Conservation (phyloP, 1,140 invertebrate genomes). For the Nymphalis io region DNA sequence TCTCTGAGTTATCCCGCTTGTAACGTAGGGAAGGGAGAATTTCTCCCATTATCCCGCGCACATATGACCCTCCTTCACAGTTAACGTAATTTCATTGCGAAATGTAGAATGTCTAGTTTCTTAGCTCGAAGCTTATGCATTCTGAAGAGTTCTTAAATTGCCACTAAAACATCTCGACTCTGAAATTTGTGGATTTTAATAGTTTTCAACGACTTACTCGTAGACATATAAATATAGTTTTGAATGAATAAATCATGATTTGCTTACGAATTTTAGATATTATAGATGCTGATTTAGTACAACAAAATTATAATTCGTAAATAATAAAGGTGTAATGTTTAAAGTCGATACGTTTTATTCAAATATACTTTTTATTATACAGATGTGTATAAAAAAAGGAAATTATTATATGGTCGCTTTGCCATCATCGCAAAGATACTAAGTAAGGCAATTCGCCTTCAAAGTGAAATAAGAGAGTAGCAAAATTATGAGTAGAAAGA, state of each 20-base stretch:
- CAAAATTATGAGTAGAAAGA: too few relatives aligned
- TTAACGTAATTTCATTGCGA: slow-evolving; percentile 4
- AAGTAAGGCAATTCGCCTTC: too few relatives aligned
- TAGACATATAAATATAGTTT: neutral
- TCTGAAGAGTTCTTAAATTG: neutral
- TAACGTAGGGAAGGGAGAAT: neutral
- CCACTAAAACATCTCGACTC: neutral
- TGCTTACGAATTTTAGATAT: too few relatives aligned
- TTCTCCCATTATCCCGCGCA: neutral
- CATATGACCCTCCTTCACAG: slow-evolving; percentile 1
- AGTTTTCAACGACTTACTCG: neutral
- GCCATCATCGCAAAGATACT: too few relatives aligned
- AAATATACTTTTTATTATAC: too few relatives aligned
- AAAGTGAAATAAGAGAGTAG: too few relatives aligned
- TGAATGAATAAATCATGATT: neutral
- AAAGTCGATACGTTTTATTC: too few relatives aligned
- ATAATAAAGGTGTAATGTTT: too few relatives aligned
- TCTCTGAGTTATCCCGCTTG: neutral
- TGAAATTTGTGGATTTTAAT: neutral
- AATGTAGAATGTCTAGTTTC: slow-evolving; percentile 3
- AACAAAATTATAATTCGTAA: too few relatives aligned
- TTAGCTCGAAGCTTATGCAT: neutral
- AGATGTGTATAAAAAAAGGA: too few relatives aligned
- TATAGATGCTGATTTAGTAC: too few relatives aligned
- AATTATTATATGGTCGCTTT: too few relatives aligned